These are phyloP conservation scores for Pediacus dermestoides DNA, from an alignment of 2,888 invertebrate species.

Conservation along the genomic window DNA sequence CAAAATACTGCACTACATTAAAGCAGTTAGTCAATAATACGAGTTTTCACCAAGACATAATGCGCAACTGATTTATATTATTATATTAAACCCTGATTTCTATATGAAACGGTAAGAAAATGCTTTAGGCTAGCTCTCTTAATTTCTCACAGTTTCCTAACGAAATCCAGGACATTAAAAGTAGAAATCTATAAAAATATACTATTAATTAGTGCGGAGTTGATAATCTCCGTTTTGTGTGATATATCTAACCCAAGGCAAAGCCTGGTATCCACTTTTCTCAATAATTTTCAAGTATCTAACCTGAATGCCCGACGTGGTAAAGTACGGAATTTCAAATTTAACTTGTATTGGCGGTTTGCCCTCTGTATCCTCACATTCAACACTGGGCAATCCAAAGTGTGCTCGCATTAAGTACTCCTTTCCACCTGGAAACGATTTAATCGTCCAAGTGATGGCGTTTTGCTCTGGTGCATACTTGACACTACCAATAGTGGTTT, in stretches of 20 bases:
- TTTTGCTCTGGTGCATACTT: constrained; percentile 97
- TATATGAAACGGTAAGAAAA: no score
- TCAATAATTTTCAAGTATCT: constrained; percentile 97
- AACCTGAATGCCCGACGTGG: constrained; percentile 97
- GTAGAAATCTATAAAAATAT: no score
- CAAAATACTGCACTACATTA: no score
- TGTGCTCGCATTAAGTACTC: constrained; percentile 98
- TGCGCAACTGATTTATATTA: no score
- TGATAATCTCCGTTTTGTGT: constrained; percentile 99
- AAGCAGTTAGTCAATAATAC: no score
- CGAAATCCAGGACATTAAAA: no score
- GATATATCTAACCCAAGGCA: constrained; percentile 99
- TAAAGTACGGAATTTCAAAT: constrained; percentile 99
- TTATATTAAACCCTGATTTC: no score
- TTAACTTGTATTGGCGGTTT: constrained; percentile 98
- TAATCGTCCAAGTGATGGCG: constrained; percentile 96
- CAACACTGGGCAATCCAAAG: constrained; percentile 94
- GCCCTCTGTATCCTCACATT: constrained; percentile 90
- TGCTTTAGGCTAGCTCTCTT: no score
- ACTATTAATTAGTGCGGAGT: constrained; percentile 84
- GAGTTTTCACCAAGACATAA: no score
- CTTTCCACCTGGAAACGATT: constrained; percentile 97
- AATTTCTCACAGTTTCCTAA: no score
- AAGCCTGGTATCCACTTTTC: constrained; percentile 97
- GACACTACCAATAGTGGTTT: constrained; percentile 94